Base-by-base conservation (phyloP, 2,888 invertebrate genomes). In the Drosophila putrida region DNA sequence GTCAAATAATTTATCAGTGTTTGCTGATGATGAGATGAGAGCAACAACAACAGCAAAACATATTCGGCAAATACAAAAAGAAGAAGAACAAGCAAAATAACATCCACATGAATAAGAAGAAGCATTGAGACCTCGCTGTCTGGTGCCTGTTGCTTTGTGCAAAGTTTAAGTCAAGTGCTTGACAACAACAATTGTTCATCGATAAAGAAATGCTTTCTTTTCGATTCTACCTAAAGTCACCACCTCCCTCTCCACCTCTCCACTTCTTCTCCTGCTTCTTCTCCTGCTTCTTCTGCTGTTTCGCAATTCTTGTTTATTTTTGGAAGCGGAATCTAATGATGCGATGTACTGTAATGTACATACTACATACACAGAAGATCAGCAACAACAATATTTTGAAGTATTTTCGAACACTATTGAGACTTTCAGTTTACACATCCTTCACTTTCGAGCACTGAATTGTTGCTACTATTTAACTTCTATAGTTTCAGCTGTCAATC, bases 1-100 rank as follows among this genome's bases (percentile, higher is more conserved):
- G 81, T 85, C 89, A 85, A 85, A 85, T 75, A 85, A 87, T 87
- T 88, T 88, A 85, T 85, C 89, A 85, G 79, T 88, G 71, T 85
- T 85, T 88, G 77, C 78, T 64, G 72, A 83, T 71, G 84, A 78
- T 72, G 81, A 78, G 75, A 65, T 70, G 74, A 61, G 64, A 75
- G 62, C 68, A 51, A 31, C 43, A 55, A 2, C 54, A 57, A 9
- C 65, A 65, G 1, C 53, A 58, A 0, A 60, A 0, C 57, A 55
- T n/a, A n/a, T n/a, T 0, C 43, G 43, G 0, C 64, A 60, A 0
- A 31, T 49, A 4, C 49, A 59, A 0, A 59, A 50, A n/a, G 41
- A 57, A 2, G 50, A 49, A 1, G 41, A 49, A 4, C 62, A 53
- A 1, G 33, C 20, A 20, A 20, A 20, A 0, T 31, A 53, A 2